Base-by-base conservation (phyloP, 2,797 vertebrate genomes). In the Lacerta bilineata region DNA sequence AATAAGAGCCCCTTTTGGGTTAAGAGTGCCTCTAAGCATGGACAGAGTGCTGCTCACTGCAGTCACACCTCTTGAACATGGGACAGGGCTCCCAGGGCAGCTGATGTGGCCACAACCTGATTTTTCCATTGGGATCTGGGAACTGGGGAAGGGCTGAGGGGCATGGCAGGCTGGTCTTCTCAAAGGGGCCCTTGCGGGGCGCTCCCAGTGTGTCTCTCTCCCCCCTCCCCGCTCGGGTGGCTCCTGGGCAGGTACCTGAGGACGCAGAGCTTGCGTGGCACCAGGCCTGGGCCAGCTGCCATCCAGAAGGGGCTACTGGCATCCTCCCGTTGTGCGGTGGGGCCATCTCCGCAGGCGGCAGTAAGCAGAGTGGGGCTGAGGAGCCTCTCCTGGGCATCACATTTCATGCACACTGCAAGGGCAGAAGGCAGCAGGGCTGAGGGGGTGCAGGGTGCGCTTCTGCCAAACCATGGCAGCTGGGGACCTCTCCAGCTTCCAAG, bases 351-450 rank as follows among this genome's bases (percentile, higher is more conserved):
- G 84, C 4, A 80, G 36, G 74, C 72, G 36, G 96, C 93, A 2
- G 97, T 97, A 84, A 99, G 95, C 69, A 98, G 97, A 6, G 97
- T 95, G 0, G 99, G 98, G 93, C 98, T 98, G 20, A 99, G 97
- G 83, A 99, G 92, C 74, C 98, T 96, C 95, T 98, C 98, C 95
- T 98, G 98, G 93, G 98, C 91, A 91, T 99, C 98, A 5, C 98
- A 99, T 95, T 99, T 99, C 90, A 99, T 92, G 87, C 97, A 98
- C 88, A 98, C 99, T 99, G 92, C 27, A 91, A 92, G 77, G 81
- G 93, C 82, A 80, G 92, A 2, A 50, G 80, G 33, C 9, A 29
- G 66, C 17, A 18, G 41, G 39, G 4, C 20, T 2, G 10, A 39
- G 36, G 29, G 11, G 29, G 11, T 6, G 1, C 4, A 2, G 15